A percentile compares a stretch with the other conserved stretches of the same genome.
phyloP scores from a whole-genome alignment of 2,113 vertebrate genomes.

The Pongo abelii region DNA sequence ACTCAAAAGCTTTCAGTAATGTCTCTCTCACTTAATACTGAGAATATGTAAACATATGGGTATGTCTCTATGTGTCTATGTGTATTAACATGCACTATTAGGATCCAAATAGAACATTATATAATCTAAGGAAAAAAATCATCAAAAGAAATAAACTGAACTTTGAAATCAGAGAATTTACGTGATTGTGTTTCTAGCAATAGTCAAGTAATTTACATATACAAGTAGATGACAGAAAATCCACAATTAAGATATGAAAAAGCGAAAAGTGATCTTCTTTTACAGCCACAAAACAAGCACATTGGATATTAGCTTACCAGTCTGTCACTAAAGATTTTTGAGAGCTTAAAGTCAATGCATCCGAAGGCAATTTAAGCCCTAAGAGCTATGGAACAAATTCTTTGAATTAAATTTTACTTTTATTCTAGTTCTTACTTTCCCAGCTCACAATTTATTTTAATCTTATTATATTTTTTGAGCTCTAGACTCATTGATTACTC shows the following conservation, averaged over 20 bases:
- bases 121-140: neutral
- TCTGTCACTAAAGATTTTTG: neutral
- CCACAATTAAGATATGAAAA: neutral
- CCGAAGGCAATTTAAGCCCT: neutral
- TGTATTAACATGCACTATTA: neutral
- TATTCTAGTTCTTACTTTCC: neutral
- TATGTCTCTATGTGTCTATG: neutral
- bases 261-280: neutral
- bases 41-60: neutral
- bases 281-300: neutral
- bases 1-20: neutral
- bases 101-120: neutral
- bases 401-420: conserved; percentile 7
- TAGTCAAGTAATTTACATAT: neutral
- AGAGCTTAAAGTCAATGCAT: neutral
- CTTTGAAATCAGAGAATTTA: neutral
- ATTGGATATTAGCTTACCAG: neutral
- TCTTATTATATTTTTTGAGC: neutral
- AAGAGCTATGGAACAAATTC: neutral
- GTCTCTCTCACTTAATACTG: neutral
- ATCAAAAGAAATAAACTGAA: neutral
- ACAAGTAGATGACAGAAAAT: neutral
- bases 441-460: neutral
- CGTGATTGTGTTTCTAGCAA: neutral
- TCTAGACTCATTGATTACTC: neutral